Percentiles rank a stretch among this genome's conserved stretches.
Conservation (phyloP, 2,888 invertebrate species). For the Neuroscelio doddi region DNA sequence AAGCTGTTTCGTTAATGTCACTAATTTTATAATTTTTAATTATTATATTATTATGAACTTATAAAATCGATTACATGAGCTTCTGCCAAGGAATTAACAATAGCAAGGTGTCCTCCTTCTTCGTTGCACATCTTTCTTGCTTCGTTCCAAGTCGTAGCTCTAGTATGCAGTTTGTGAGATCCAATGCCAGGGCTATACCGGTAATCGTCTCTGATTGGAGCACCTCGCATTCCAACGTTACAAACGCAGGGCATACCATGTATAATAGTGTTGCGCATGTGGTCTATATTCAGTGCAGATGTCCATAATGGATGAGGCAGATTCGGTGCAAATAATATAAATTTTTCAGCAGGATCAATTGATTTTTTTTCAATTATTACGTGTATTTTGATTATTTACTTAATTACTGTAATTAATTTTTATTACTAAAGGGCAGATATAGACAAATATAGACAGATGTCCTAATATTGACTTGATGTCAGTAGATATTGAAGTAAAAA, state of each 20-base stretch:
- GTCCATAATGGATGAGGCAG: constrained; percentile 5
- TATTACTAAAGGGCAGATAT: too few species aligned
- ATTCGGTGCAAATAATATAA: too few species aligned
- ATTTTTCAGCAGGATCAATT: too few species aligned
- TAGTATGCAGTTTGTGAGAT: constrained; percentile 62
- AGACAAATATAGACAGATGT: too few species aligned
- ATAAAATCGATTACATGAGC: constrained; percentile 39
- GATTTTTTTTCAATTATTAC: too few species aligned
- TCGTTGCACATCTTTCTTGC: constrained; percentile 63
- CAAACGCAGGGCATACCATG: constrained; percentile 62
- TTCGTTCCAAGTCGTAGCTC: constrained; percentile 59
- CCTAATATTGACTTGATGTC: too few species aligned
- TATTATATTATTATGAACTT: too few species aligned
- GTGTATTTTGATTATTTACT: too few species aligned
- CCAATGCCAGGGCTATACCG: constrained; percentile 58
- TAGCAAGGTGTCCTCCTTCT: constrained; percentile 62
- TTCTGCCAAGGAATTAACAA: constrained; percentile 54
- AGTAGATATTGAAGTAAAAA: too few species aligned
- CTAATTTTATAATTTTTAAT: too few species aligned
- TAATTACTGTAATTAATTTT: too few species aligned
- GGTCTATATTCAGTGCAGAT: constrained; percentile 12
- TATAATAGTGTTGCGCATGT: constrained; percentile 38
- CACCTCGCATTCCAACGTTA: constrained; percentile 48
- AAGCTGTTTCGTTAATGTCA: too few species aligned
- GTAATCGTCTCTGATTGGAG: constrained; percentile 59